Percentiles rank a stretch among this genome's conserved stretches.
Conservation (phyloP, 2,113 vertebrate genomes). For the Coregonus clupeaformis region DNA sequence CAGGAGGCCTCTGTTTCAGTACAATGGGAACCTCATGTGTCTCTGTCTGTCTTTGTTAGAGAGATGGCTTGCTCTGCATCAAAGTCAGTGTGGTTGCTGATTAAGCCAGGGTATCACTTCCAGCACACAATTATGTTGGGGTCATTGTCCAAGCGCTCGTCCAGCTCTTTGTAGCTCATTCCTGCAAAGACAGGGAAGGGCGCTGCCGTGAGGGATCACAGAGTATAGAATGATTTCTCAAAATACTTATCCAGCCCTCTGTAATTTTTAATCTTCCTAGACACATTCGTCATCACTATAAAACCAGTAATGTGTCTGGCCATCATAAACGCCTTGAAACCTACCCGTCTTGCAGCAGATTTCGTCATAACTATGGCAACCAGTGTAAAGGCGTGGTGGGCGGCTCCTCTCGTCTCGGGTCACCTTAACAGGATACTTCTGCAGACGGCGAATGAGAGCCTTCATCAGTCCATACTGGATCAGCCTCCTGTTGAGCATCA, state of each 20-base stretch:
- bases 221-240: background rate
- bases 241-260: background rate
- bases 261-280: background rate
- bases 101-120: constrained; percentile 63
- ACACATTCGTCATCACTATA: background rate
- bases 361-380: constrained; percentile 96
- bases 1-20: too few species aligned
- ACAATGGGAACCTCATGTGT: too few species aligned
- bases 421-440: constrained; percentile 94
- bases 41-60: too few species aligned
- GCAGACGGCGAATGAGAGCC: constrained; percentile 90
- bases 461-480: constrained; percentile 98
- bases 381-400: constrained; percentile 88
- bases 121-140: constrained; percentile 95
- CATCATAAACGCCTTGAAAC: constrained; percentile 16
- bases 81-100: too few species aligned
- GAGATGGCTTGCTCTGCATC: too few species aligned
- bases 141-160: constrained; percentile 95
- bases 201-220: background rate
- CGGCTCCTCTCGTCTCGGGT: constrained; percentile 84
- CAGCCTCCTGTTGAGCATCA: constrained; percentile 77
- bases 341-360: constrained; percentile 98
- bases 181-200: constrained; percentile 69
- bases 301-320: background rate
- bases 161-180: constrained; percentile 94